phyloP scores from a whole-genome alignment of 2,113 vertebrate genomes.

The Sialia sialis region DNA sequence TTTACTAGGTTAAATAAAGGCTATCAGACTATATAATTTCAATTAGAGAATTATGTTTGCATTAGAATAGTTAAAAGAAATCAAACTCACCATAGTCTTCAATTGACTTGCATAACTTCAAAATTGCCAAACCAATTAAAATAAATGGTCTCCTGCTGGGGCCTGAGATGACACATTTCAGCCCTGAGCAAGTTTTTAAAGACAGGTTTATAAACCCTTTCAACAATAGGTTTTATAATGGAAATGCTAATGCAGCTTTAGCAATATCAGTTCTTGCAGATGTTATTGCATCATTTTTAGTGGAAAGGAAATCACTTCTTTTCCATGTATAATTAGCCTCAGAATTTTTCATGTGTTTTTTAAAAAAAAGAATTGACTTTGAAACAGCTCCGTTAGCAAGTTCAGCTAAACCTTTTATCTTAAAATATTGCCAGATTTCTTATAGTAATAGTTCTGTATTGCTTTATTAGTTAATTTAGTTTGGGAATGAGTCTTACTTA shows the following conservation, averaged over 20 bases:
- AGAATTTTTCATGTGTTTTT: neutral
- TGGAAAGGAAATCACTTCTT: neutral
- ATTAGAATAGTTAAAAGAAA: neutral
- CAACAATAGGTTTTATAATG: conserved; percentile 35
- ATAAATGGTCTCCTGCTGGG: neutral
- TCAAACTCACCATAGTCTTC: neutral
- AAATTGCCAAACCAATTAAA: neutral
- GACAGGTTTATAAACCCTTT: conserved; percentile 32
- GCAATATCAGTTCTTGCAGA: conserved; percentile 24
- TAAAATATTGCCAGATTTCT: neutral
- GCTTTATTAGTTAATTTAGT: neutral
- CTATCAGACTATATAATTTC: neutral
- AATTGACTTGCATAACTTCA: conserved; percentile 10
- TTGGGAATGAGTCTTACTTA: neutral
- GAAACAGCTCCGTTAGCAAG: neutral
- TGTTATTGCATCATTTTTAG: neutral
- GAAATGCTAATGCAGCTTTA: conserved; percentile 64
- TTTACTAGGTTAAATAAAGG: neutral
- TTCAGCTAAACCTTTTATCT: neutral
- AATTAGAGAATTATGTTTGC: neutral
- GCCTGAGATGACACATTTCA: conserved; percentile 51
- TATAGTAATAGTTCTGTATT: neutral
- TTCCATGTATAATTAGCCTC: neutral
- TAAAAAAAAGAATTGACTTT: neutral
- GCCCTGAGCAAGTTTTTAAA: conserved; percentile 49